Evolutionary conservation across 2,113 vertebrate species (phyloP).

Genomic region (Elanus axillaris): DNA sequence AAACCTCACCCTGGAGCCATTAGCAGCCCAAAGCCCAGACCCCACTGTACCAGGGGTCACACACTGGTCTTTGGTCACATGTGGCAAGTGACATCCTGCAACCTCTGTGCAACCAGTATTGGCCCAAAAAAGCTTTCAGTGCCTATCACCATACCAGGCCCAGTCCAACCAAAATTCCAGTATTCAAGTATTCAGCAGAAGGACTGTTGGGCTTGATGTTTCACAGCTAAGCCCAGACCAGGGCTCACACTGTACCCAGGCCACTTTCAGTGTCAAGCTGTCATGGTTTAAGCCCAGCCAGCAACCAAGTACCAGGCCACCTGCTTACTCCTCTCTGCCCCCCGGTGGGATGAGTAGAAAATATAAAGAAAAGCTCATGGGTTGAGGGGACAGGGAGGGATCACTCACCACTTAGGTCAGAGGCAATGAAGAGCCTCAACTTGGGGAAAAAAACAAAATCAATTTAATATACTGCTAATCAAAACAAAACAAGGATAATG

Average conservation of each 20-base stretch:
- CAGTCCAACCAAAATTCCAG: background rate
- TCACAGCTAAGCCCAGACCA: background rate
- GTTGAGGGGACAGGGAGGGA: too few relatives aligned
- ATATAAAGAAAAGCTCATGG: too few relatives aligned
- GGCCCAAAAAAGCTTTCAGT: background rate
- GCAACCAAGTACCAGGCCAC: too few relatives aligned
- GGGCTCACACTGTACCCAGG: background rate
- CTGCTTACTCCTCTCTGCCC: too few relatives aligned
- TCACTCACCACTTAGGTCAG: too few relatives aligned
- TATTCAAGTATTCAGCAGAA: background rate
- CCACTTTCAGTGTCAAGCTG: background rate
- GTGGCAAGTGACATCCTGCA: rapidly evolving
- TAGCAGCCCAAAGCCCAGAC: background rate
- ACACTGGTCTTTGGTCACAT: background rate
- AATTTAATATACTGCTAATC: too few relatives aligned
- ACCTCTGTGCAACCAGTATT: background rate
- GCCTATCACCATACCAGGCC: background rate
- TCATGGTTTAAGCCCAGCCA: too few relatives aligned
- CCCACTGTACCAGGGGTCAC: background rate
- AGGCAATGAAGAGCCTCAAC: too few relatives aligned
- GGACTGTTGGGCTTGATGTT: background rate
- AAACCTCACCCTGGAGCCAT: background rate
- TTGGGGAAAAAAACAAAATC: too few relatives aligned
- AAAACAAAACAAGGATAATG: too few relatives aligned
- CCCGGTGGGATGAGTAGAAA: too few relatives aligned